phyloP scores from a whole-genome alignment of 1,140 invertebrate genomes.

The Protaetia brevitarsis region DNA sequence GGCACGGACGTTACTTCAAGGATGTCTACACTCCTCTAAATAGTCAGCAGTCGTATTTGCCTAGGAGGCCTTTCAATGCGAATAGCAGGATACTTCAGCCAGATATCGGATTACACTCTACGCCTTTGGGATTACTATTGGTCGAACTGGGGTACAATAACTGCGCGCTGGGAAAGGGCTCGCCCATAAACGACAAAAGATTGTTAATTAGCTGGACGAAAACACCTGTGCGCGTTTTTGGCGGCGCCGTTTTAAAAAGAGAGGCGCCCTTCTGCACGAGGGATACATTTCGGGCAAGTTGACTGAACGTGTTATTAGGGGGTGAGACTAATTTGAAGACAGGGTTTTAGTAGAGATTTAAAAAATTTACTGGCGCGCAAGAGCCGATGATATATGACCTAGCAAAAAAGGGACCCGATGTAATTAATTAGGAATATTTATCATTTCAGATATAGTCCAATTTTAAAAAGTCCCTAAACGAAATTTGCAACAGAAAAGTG shows the following conservation, averaged over 20 bases:
- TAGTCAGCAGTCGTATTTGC: not conserved
- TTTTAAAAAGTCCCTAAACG: no score
- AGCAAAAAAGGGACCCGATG: no score
- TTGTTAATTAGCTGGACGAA: constrained; percentile 57
- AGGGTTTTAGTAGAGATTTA: no score
- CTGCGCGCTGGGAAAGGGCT: constrained; percentile 53
- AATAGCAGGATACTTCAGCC: constrained; percentile 18
- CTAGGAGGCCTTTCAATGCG: not conserved
- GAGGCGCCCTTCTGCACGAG: constrained; percentile 49
- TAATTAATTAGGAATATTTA: no score
- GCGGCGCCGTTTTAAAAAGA: constrained; percentile 55
- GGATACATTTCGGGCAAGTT: not conserved
- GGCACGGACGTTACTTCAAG: not conserved
- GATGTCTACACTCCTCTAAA: not conserved
- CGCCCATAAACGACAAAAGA: constrained; percentile 49
- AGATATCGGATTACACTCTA: constrained; percentile 1
- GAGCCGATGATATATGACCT: not conserved
- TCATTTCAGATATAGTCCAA: no score
- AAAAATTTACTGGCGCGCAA: no score
- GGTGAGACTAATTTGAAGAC: no score
- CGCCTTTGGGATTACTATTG: constrained; percentile 50
- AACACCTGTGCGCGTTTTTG: constrained; percentile 56
- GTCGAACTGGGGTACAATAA: constrained; percentile 50
- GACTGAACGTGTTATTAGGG: not conserved
- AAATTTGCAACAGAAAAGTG: no score